Conservation (phyloP, 2,888 invertebrate species). For the Luperina nickerlii region DNA sequence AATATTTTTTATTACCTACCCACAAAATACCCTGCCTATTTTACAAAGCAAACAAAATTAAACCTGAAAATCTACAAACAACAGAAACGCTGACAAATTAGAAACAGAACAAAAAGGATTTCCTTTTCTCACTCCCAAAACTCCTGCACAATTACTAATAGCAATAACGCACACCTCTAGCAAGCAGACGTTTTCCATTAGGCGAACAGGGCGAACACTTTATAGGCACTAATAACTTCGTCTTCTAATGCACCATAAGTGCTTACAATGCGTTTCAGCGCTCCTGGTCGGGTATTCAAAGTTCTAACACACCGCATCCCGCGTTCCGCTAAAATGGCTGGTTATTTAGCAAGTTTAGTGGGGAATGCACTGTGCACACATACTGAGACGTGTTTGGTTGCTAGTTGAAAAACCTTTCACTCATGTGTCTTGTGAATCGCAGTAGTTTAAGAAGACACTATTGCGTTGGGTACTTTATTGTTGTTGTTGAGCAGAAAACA, state of each 20-base stretch:
- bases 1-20: too few relatives aligned
- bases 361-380: slow-evolving; percentile 48
- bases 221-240: slow-evolving; percentile 69
- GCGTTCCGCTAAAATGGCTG: slow-evolving; percentile 59
- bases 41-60: neutral
- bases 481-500: too few relatives aligned
- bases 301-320: slow-evolving; percentile 60
- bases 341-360: slow-evolving; percentile 63
- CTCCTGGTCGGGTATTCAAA: slow-evolving; percentile 63
- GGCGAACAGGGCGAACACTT: slow-evolving; percentile 70
- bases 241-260: slow-evolving; percentile 72
- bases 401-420: slow-evolving; percentile 41
- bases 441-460: slow-evolving; percentile 36
- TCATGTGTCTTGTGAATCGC: neutral
- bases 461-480: neutral
- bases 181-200: slow-evolving; percentile 75
- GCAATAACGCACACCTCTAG: slow-evolving; percentile 70
- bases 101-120: slow-evolving; percentile 40
- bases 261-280: slow-evolving; percentile 65
- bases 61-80: neutral
- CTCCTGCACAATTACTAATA: slow-evolving; percentile 71
- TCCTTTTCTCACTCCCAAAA: slow-evolving; percentile 33
- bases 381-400: slow-evolving; percentile 10
- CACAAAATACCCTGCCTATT: too few relatives aligned
- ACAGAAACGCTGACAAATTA: slow-evolving; percentile 8